Evolutionary conservation across 2,113 vertebrate genomes (phyloP), one percentile per base, ranked within the genome.

Genomic region (Myanophis thanlyinensis): DNA sequence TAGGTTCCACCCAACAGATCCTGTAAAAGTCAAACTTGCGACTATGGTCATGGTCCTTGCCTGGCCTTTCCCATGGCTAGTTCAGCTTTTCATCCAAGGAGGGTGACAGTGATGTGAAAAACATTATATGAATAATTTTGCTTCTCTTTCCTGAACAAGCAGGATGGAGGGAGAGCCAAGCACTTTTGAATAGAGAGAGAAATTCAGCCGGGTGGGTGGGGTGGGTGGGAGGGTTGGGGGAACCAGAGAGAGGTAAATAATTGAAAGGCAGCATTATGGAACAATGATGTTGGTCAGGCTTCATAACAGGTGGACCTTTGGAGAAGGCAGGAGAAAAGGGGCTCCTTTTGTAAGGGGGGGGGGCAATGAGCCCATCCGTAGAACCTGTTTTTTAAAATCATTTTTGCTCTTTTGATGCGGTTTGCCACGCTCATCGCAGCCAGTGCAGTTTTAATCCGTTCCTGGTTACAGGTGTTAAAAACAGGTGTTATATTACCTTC

Each of bases 371-470:
- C 87, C 12, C 85, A 44, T 46, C 96, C 89, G 91, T 90, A 93
- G 88, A 91, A 95, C 46, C 95, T 92, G 89, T 90, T 95, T 94
- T 93, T 95, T n/a, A n/a, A n/a, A n/a, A 87, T 90, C 95, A 90
- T 93, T 95, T 95, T 93, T 87, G 92, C 91, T 95, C 93, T 97
- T 95, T 51, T 40, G 40, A 94, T 94, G 85, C 92, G 23, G 93
- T 96, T 91, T 73, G 92, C 97, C 96, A 93, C 86, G 7, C 94
- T 95, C 96, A 94, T 97, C 92, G 95, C 95, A 95, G 89, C 85
- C 95, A 95, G 89, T 87, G 18, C 22, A 47, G 18, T 92, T 95
- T 97, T 95, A 95, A 96, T 95, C 95, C 94, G 89, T 20, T 92
- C 56, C 90, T 85, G 56, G 90, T 53, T 92, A 49, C 48, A 93